These are phyloP conservation scores for Enteromius anoplus DNA, from an alignment of 2,797 vertebrate genomes.

Conservation along the genomic window DNA sequence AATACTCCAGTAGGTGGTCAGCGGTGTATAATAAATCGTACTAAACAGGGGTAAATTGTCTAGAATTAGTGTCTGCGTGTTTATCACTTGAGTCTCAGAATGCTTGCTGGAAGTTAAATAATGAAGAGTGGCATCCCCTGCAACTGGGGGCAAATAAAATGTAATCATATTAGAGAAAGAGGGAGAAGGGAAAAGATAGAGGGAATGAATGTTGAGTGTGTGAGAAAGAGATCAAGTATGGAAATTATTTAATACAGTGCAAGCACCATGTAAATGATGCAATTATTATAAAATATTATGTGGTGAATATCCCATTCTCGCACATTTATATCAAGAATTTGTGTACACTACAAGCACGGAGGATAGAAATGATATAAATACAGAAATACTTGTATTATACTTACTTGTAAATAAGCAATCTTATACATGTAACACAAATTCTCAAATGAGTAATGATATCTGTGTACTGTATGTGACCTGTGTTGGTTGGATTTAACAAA, in stretches of 20 bases:
- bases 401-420: background rate
- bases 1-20: constrained; percentile 52
- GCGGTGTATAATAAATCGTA: constrained; percentile 52
- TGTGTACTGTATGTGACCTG: background rate
- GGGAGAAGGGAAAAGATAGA: background rate
- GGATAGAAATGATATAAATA: background rate
- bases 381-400: background rate
- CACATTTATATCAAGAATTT: background rate
- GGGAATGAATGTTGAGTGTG: background rate
- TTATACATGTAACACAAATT: background rate
- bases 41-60: constrained; percentile 53
- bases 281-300: background rate
- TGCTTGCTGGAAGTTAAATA: constrained; percentile 48
- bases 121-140: constrained; percentile 42
- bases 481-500: constrained; percentile 15
- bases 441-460: background rate
- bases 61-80: constrained; percentile 33
- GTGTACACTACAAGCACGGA: background rate
- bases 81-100: constrained; percentile 40
- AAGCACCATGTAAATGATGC: constrained; percentile 3
- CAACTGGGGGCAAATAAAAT: constrained; percentile 32
- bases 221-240: background rate
- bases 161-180: constrained; percentile 7
- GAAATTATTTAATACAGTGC: background rate
- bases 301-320: background rate